Conservation (phyloP, 2,113 vertebrate species). For the Nannospalax galili region DNA sequence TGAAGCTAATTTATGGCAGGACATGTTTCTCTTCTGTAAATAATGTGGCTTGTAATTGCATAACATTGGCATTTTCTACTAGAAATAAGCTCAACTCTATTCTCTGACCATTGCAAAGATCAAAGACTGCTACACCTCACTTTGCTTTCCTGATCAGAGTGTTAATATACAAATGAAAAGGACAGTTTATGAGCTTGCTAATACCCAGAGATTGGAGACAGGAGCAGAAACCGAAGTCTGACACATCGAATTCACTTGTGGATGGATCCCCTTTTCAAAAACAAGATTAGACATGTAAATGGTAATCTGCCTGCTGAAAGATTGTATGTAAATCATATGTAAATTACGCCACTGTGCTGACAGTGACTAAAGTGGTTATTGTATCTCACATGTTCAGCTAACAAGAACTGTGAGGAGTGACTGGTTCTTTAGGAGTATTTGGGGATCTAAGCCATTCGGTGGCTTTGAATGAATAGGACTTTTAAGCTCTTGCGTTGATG, state of each 20-base stretch:
- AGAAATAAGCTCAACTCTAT: neutral
- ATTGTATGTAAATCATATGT: slow-evolving; percentile 69
- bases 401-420: neutral
- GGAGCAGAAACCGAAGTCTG: slow-evolving; percentile 24
- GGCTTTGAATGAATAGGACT: slow-evolving; percentile 9
- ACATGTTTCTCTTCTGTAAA: slow-evolving; percentile 16
- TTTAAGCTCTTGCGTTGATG: neutral
- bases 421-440: slow-evolving; percentile 53
- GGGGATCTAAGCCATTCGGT: slow-evolving; percentile 45
- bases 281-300: slow-evolving; percentile 53
- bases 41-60: slow-evolving; percentile 37
- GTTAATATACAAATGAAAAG: slow-evolving; percentile 38
- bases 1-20: slow-evolving; percentile 48
- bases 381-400: slow-evolving; percentile 21
- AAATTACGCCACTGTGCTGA: slow-evolving; percentile 43
- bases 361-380: slow-evolving; percentile 50
- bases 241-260: slow-evolving; percentile 12
- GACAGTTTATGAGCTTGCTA: slow-evolving; percentile 27
- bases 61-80: slow-evolving; percentile 18
- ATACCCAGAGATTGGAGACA: slow-evolving; percentile 6
- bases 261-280: slow-evolving; percentile 28
- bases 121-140: neutral
- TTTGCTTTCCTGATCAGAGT: slow-evolving; percentile 34
- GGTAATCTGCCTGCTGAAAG: slow-evolving; percentile 31
- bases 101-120: slow-evolving; percentile 32